Evolutionary conservation across 1,140 invertebrate genomes (phyloP), one percentile per base, ranked within the genome.

Genomic region (Trachymyrmex septentrionalis): DNA sequence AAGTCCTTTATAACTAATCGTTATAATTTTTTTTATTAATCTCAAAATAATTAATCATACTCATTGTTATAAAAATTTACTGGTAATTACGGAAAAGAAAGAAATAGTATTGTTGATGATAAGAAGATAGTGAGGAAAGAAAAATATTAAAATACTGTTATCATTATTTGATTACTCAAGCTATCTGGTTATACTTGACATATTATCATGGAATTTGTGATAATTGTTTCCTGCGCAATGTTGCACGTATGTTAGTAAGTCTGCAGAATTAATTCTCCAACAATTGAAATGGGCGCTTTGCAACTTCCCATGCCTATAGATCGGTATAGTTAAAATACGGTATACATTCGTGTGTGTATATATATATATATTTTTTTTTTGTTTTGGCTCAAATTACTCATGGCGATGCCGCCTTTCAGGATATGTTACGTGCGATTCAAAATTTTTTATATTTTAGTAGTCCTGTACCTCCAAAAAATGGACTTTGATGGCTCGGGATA

Each of bases 171-270:
- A 82, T 61, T n/a, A 12, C 21, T 48, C 63, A 16, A 63, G 2
- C 30, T 84, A 84, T 84, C 80, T 73, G 38, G 7, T n/a, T 50
- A 67, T 75, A 84, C 55, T 61, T 44, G 80, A 19, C 27, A 84
- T 38, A 38, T 44, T 82, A 67, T 64, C 38, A 87, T 78, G 30
- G 24, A 55, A 67, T 61, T 86, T 78, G 1, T 66, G 88, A 89
- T 90, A 89, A 75, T 19, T 48, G 53, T n/a, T 85, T 87, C 85
- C 77, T 63, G 30, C 14, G n/a, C 53, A 38, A 69, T 24, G 38
- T 12, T 73, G 12, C 30, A 30, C n/a, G 19, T 44, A 10, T 0
- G 21, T 34, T 38, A 30, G 14, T 14, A 34, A 61, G 34, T 63
- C 30, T 61, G 48, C 12, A 73, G 16, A 73, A 73, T 71, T 27